A percentile compares a stretch with the other conserved stretches of the same genome.
Conservation (phyloP, 2,888 invertebrate species). For the Altica lythri region DNA sequence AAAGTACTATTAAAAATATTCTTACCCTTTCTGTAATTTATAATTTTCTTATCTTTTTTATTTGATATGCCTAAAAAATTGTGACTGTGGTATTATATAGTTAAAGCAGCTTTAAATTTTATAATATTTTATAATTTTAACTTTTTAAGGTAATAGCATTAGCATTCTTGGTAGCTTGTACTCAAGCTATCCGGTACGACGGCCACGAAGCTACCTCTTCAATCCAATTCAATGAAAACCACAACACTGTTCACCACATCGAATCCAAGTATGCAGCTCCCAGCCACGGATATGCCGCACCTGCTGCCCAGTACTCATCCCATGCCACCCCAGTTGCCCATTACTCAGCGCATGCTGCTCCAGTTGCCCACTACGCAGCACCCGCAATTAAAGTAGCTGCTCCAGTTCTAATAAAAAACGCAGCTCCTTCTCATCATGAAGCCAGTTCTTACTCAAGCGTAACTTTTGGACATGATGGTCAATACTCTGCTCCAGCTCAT, state of each 20-base stretch:
- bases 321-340: conserved; percentile 24
- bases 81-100: no score
- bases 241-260: conserved; percentile 38
- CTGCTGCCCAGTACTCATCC: conserved; percentile 8
- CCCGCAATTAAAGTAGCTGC: conserved; percentile 28
- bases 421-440: conserved; percentile 9
- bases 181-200: conserved; percentile 51
- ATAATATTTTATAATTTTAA: no score
- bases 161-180: conserved; percentile 52
- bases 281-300: conserved; percentile 26
- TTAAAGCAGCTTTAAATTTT: no score
- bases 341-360: conserved; percentile 22
- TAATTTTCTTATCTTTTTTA: no score
- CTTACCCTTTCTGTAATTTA: no score
- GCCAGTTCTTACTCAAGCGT: conserved; percentile 27
- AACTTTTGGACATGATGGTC: conserved; percentile 10
- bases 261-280: conserved; percentile 29
- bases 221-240: conserved; percentile 41
- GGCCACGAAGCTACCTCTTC: conserved; percentile 39
- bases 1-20: no score
- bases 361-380: conserved; percentile 24
- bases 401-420: neutral
- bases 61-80: no score
- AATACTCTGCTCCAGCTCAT: conserved; percentile 16
- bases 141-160: conserved; percentile 47